Base-by-base conservation (phyloP, 2,888 invertebrate genomes). In the Brenthis hecate region DNA sequence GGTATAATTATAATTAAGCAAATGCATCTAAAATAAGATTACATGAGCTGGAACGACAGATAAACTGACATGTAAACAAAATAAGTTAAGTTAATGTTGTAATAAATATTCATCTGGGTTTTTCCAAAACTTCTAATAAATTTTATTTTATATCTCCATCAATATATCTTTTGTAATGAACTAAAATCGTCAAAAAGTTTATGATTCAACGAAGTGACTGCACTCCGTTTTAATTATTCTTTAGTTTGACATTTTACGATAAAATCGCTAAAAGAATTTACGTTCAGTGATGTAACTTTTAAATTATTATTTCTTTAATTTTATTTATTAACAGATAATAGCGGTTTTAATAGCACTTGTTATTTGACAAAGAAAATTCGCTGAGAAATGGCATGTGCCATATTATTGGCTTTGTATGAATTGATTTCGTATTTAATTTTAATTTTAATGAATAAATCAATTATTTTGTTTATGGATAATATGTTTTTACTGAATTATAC, bases 61-160 rank as follows among this genome's bases (percentile, higher is more conserved):
- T 6, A 36, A 36, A 36, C 8, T 36, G 6, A 36, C 8, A 36
- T 36, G 36, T 43, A 43, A 43, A 43, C 36, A 43, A 11, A 43
- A 8, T 36, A 36, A 6, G 36, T 36, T 1, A 36, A 36, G 36
- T 43, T 43, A 43, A 43, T 43, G 11, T 43, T 11, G 8, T 28
- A 28, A 28, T 28, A 28, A 28, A 28, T 36, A 36, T 36, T 36
- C 32, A 16, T 60, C 19, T 60, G n/a, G 28, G 28, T 50, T 60
- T 19, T 23, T 47, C 23, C 47, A 23, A 58, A 58, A 47, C 47
- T 60, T 50, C 48, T 50, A 50, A 60, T 60, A 60, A 60, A 60
- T 50, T 28, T 32, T n/a, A 50, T 32, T n/a, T 50, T 60, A 60
- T 60, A n/a, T 48, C 23, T n/a, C n/a, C 48, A 60, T 60, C n/a